phyloP scores from a whole-genome alignment of 1,140 invertebrate genomes.

The Calosoma granatense region DNA sequence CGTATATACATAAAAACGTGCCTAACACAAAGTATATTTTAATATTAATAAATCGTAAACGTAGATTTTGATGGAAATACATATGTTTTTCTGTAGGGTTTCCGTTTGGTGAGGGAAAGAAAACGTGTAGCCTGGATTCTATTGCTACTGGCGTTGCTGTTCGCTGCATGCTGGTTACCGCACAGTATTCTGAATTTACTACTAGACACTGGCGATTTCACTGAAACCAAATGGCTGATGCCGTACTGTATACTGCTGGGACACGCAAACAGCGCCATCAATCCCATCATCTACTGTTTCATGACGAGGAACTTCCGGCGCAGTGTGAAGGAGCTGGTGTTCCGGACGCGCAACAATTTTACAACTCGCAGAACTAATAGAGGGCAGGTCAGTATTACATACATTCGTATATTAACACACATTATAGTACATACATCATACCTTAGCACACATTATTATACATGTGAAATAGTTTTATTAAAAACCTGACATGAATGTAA shows the following conservation, averaged over 20 bases:
- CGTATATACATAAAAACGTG: no score
- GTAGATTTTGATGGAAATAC: no score
- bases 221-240: slow-evolving; percentile 28
- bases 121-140: slow-evolving; percentile 63
- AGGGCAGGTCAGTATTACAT: slow-evolving; percentile 2
- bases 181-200: slow-evolving; percentile 59
- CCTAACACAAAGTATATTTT: no score
- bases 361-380: background rate
- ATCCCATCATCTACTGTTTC: slow-evolving; percentile 81
- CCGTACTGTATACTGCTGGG: slow-evolving; percentile 46
- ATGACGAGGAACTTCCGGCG: slow-evolving; percentile 79
- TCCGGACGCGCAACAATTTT: slow-evolving; percentile 19
- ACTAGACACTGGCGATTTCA: slow-evolving; percentile 35
- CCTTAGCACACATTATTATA: no score
- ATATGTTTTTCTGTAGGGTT: slow-evolving; percentile 40
- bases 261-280: slow-evolving; percentile 74
- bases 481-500: no score
- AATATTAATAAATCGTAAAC: no score
- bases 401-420: no score
- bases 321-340: slow-evolving; percentile 48
- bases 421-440: no score
- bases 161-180: slow-evolving; percentile 70
- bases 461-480: no score
- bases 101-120: slow-evolving; percentile 52
- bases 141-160: slow-evolving; percentile 59